Percentiles rank a stretch among this genome's conserved stretches.
phyloP scores from a whole-genome alignment of 2,113 vertebrate genomes.

The Labrus mixtus region DNA sequence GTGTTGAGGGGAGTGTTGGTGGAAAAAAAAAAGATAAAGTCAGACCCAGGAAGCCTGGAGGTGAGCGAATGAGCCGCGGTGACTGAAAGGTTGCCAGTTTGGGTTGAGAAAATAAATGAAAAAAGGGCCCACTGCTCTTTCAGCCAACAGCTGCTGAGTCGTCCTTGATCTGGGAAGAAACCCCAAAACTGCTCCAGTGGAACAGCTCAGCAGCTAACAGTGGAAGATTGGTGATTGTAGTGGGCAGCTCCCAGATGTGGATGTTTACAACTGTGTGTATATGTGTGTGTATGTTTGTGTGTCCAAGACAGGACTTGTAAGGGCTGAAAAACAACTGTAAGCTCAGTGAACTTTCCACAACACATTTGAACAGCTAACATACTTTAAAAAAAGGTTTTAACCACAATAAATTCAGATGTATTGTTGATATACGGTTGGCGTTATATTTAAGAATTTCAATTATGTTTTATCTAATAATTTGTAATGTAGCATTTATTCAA shows the following conservation, averaged over 20 bases:
- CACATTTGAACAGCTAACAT: neutral
- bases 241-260: constrained; percentile 35
- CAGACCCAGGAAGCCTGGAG: constrained; percentile 21
- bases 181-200: constrained; percentile 25
- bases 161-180: constrained; percentile 43
- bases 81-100: constrained; percentile 54
- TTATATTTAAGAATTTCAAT: no score
- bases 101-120: constrained; percentile 52
- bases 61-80: constrained; percentile 19
- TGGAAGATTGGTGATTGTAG: constrained; percentile 32
- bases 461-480: no score
- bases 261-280: constrained; percentile 4
- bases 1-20: constrained; percentile 12
- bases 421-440: no score
- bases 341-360: neutral
- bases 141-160: constrained; percentile 40
- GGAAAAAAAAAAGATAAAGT: constrained; percentile 34
- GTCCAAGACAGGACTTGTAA: neutral
- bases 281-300: neutral
- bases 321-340: neutral
- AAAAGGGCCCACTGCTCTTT: constrained; percentile 32
- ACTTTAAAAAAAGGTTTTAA: neutral
- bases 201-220: constrained; percentile 41
- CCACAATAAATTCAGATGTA: no score
- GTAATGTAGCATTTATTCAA: no score